These are phyloP conservation scores for Petrolisthes manimaculis DNA, from an alignment of 2,888 invertebrate species.

Conservation along the genomic window DNA sequence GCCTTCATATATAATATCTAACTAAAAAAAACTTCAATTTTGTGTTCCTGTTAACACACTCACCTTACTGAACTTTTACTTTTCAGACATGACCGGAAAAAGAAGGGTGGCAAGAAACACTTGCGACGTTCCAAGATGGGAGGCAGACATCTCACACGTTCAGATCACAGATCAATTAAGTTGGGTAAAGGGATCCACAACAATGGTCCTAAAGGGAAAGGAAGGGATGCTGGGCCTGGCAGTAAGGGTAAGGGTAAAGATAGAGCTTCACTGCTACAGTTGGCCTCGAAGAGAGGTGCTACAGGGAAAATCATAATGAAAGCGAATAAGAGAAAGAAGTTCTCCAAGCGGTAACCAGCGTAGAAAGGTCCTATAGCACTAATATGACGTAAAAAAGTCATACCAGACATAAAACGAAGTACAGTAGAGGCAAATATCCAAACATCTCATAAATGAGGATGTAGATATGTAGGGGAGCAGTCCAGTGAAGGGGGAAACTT, in stretches of 20 bases:
- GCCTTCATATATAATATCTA: not conserved
- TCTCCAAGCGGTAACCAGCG: too few species aligned
- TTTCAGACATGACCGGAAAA: slow-evolving; percentile 28
- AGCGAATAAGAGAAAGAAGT: too few species aligned
- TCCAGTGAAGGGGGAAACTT: too few species aligned
- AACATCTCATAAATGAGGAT: too few species aligned
- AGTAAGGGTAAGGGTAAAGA: not conserved
- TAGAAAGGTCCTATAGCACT: too few species aligned
- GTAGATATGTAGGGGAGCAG: too few species aligned
- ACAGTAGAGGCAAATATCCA: too few species aligned
- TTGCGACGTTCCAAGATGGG: slow-evolving; percentile 46
- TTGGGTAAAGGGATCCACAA: slow-evolving; percentile 37
- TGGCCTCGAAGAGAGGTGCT: too few species aligned
- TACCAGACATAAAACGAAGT: too few species aligned
- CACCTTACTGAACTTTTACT: not conserved
- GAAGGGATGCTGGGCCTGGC: not conserved
- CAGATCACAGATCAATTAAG: slow-evolving; percentile 37
- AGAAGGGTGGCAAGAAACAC: slow-evolving; percentile 40
- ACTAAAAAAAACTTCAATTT: not conserved
- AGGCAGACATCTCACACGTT: slow-evolving; percentile 38
- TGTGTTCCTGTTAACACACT: not conserved
- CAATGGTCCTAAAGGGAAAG: not conserved
- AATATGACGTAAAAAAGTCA: too few species aligned
- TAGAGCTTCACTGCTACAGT: too few species aligned
- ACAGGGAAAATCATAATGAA: too few species aligned